Evolutionary conservation across 2,797 vertebrate genomes (phyloP).

Genomic region (Paramormyrops hopkinsi): DNA sequence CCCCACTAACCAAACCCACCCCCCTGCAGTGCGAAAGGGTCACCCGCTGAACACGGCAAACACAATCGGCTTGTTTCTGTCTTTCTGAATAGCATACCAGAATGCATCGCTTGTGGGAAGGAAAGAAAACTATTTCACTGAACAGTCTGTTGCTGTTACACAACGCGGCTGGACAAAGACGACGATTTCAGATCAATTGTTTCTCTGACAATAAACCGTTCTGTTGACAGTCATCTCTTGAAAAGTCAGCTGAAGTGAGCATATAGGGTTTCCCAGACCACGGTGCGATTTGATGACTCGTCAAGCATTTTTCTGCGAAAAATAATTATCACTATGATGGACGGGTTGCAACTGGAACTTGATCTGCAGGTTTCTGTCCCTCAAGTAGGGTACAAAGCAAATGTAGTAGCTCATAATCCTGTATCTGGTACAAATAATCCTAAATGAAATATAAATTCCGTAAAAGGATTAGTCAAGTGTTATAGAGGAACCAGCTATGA

Average conservation of each 20-base stretch:
- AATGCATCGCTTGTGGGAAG: conserved; percentile 24
- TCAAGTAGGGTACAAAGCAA: conserved; percentile 45
- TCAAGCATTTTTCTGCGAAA: conserved; percentile 18
- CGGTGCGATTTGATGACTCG: conserved; percentile 30
- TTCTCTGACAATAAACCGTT: conserved; percentile 44
- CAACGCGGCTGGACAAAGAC: conserved; percentile 41
- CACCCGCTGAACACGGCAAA: neutral
- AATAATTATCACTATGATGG: conserved; percentile 25
- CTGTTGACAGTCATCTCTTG: conserved; percentile 33
- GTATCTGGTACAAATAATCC: conserved; percentile 68
- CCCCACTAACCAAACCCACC: neutral
- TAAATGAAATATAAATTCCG: conserved; percentile 76
- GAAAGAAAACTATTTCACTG: conserved; percentile 37
- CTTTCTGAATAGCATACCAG: conserved; percentile 29
- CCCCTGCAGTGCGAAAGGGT: conserved; percentile 19
- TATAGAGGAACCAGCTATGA: conserved; percentile 88
- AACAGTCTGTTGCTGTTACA: conserved; percentile 35
- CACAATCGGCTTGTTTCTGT: neutral
- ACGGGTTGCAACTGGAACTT: conserved; percentile 33
- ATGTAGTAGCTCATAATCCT: conserved; percentile 32
- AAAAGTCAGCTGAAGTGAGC: conserved; percentile 49
- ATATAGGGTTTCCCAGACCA: conserved; percentile 61
- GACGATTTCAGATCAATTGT: conserved; percentile 44
- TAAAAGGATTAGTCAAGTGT: conserved; percentile 76
- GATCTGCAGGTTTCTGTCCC: conserved; percentile 45